These are phyloP conservation scores for Hypselothyrea guttata DNA, from an alignment of 2,888 invertebrate species.

Conservation along the genomic window DNA sequence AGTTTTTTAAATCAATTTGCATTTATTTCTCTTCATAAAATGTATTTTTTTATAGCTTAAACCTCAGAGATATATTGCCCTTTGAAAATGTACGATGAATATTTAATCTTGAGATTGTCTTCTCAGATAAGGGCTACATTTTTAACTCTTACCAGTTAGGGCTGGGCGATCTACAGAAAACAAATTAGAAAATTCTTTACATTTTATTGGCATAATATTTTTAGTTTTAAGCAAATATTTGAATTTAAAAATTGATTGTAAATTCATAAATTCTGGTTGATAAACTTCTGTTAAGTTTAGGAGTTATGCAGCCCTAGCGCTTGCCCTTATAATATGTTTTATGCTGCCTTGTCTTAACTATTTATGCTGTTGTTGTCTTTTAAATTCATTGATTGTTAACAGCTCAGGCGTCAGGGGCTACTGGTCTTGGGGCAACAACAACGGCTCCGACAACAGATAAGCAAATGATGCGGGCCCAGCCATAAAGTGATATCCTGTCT, in stretches of 20 bases:
- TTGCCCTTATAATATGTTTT: constrained; percentile 35
- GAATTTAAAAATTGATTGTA: constrained; percentile 13
- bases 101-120: too few species aligned
- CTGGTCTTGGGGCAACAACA: constrained; percentile 55
- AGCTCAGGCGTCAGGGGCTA: constrained; percentile 58
- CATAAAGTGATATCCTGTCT: constrained; percentile 63
- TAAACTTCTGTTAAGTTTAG: constrained; percentile 21
- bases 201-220: too few species aligned
- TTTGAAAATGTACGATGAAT: too few species aligned
- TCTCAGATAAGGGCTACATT: too few species aligned
- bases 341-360: constrained; percentile 25
- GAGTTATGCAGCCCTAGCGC: constrained; percentile 28
- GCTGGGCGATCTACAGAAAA: too few species aligned
- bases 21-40: too few species aligned
- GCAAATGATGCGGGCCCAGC: constrained; percentile 49
- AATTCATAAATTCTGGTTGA: constrained; percentile 22
- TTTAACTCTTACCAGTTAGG: too few species aligned
- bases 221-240: too few species aligned
- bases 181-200: too few species aligned
- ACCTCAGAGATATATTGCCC: too few species aligned
- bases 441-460: constrained; percentile 28
- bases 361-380: constrained; percentile 41
- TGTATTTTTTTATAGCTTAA: too few species aligned
- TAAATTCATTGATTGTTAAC: constrained; percentile 58
- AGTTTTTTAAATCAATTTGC: too few species aligned